Conservation (phyloP, 2,888 invertebrate species). For the Mellilla xanthometata region DNA sequence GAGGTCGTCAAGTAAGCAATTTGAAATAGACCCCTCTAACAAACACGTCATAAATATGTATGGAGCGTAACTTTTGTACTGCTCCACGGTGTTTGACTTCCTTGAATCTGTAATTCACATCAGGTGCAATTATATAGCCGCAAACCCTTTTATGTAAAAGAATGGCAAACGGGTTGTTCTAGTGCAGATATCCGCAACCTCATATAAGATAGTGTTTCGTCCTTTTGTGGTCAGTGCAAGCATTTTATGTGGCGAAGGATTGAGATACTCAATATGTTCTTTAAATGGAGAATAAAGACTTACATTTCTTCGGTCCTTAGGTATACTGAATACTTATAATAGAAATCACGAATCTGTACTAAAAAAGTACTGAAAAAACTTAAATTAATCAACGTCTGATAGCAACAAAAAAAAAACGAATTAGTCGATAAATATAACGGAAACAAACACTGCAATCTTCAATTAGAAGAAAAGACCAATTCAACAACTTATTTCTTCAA, state of each 20-base stretch:
- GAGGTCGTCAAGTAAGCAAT: too few relatives aligned
- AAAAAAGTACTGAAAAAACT: too few relatives aligned
- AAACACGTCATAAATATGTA: too few relatives aligned
- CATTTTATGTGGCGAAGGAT: too few relatives aligned
- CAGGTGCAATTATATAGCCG: constrained; percentile 18
- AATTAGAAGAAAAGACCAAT: constrained; percentile 1
- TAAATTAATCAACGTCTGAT: too few relatives aligned
- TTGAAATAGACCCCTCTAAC: too few relatives aligned
- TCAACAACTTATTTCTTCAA: constrained; percentile 7
- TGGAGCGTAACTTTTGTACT: not conserved
- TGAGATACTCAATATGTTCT: too few relatives aligned
- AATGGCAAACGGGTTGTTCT: constrained; percentile 22
- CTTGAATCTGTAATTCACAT: constrained; percentile 23
- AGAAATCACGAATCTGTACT: too few relatives aligned
- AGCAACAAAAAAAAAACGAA: too few relatives aligned
- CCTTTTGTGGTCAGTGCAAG: constrained; percentile 21
- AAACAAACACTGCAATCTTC: not conserved
- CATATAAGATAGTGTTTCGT: constrained; percentile 19
- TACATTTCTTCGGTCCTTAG: too few relatives aligned
- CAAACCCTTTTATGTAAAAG: constrained; percentile 23
- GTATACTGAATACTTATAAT: too few relatives aligned
- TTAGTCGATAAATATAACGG: not conserved
- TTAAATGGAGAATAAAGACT: too few relatives aligned
- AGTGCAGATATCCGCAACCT: constrained; percentile 24
- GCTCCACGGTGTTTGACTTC: constrained; percentile 8